Evolutionary conservation across 2,113 vertebrate genomes (phyloP), one percentile per base, ranked within the genome.

Genomic region (Camelus dromedarius): DNA sequence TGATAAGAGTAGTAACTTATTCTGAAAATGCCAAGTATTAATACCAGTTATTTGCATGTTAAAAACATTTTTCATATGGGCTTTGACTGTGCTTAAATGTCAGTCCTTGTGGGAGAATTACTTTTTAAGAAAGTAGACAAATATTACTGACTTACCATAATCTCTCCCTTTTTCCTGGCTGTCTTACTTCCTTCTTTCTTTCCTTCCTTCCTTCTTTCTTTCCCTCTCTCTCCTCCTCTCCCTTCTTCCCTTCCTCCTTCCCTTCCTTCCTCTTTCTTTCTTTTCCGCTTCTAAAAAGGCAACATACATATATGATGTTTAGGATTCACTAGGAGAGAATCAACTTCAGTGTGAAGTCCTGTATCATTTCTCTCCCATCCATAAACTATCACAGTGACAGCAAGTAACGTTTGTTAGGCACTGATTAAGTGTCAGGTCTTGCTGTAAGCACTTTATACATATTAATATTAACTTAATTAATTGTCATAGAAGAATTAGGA

Each of bases 111-210:
- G 32, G 42, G 22, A 82, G 70, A 91, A 82, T 81, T 80, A 93
- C 69, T 66, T 73, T 95, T 93, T 88, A 79, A 84, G 58, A 79
- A 60, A 72, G 67, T 69, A 73, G 85, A 60, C 83, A 62, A 92
- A 96, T 93, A 48, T 73, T 90, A 42, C 38, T 72, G 22, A 73
- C 16, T 73, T 79, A 66, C 4, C 10, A 46, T 88, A 42, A 94
- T 64, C 20, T 70, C 15, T 75, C 22, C 9, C 26, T 1, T 11
- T 15, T 28, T 15, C 6, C 9, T 22, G 11, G 14, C 10, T 35
- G 19, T 1, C 7, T 4, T 46, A 22, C n/a, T 19, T 22, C 24
- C 20, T 48, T 30, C n/a, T 6, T 42, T 24, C 28, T 0, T 77
- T 24, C 7, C 2, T 64, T 13, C 20, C 26, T 66, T 0, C 4